A percentile compares a stretch with the other conserved stretches of the same genome.
Evolutionary conservation across 2,797 vertebrate genomes (phyloP).

Genomic region (Siniperca scherzeri): DNA sequence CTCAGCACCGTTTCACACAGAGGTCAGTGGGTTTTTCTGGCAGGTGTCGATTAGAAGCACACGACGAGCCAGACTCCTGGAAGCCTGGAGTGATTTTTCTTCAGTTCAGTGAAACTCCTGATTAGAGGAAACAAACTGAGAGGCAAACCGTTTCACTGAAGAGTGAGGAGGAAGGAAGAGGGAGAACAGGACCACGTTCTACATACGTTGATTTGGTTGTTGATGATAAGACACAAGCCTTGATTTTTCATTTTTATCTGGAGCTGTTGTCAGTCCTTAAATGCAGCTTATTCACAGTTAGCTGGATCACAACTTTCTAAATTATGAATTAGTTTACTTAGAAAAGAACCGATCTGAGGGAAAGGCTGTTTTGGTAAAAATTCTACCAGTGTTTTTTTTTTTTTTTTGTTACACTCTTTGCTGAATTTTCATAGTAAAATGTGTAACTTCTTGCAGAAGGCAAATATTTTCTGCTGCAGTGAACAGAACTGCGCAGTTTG

Average conservation of each 20-base stretch:
- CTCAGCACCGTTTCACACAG: constrained; percentile 14
- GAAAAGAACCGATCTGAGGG: too few species aligned
- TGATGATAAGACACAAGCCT: not conserved
- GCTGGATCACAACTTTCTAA: too few species aligned
- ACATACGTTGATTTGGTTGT: too few species aligned
- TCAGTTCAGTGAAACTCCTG: too few species aligned
- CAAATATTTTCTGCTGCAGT: not conserved
- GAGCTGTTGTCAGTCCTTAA: not conserved
- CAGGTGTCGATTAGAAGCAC: constrained; percentile 22
- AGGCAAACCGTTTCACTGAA: not conserved
- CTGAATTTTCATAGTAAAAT: not conserved
- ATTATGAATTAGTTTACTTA: too few species aligned
- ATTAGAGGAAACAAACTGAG: not conserved
- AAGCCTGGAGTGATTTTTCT: not conserved
- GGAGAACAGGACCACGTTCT: not conserved
- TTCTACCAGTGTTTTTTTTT: not conserved
- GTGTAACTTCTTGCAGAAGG: not conserved
- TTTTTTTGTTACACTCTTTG: not conserved
- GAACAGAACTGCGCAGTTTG: not conserved
- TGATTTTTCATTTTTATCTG: not conserved
- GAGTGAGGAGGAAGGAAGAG: not conserved
- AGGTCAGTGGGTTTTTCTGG: constrained; percentile 15
- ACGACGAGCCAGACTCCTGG: not conserved
- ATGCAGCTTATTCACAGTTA: not conserved
- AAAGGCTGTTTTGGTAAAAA: too few species aligned